Percentiles rank a stretch among this genome's conserved stretches.
These are phyloP conservation scores for Petrocephalus sullivani DNA, from an alignment of 2,797 vertebrate genomes.

Conservation along the genomic window DNA sequence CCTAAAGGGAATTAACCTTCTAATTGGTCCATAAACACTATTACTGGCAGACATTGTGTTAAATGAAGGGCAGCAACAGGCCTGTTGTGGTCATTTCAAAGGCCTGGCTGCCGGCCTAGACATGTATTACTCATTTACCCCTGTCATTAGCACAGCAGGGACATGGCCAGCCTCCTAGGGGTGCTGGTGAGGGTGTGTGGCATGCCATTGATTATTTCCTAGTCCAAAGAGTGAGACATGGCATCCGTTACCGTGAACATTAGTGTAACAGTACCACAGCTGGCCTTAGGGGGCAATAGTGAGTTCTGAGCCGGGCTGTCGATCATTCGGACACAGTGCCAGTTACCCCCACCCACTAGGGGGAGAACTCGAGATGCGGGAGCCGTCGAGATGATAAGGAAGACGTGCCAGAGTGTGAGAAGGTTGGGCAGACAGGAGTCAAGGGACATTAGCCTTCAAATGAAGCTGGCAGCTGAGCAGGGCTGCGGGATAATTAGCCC, in stretches of 20 bases:
- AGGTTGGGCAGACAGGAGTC: slow-evolving; percentile 1
- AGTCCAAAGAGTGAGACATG: not conserved
- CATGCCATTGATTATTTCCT: not conserved
- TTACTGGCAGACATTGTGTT: not conserved
- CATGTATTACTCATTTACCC: not conserved
- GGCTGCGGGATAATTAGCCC: not conserved
- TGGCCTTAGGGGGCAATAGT: not conserved
- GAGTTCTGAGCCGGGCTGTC: not conserved
- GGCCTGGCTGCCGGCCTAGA: not conserved
- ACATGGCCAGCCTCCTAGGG: not conserved
- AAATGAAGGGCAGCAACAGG: not conserved
- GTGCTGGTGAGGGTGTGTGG: not conserved
- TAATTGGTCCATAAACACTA: not conserved
- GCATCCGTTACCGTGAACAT: not conserved
- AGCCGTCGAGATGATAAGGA: not conserved
- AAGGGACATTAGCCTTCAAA: slow-evolving; percentile 5
- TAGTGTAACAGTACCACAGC: not conserved
- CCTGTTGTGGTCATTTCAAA: not conserved
- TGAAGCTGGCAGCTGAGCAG: not conserved
- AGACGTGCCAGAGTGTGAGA: not conserved
- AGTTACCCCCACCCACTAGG: not conserved
- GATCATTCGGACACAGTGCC: not conserved
- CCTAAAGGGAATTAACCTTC: not conserved
- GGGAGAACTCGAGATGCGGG: not conserved
- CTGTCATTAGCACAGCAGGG: not conserved